phyloP scores from a whole-genome alignment of 2,888 invertebrate species.

The Pterostichus madidus region DNA sequence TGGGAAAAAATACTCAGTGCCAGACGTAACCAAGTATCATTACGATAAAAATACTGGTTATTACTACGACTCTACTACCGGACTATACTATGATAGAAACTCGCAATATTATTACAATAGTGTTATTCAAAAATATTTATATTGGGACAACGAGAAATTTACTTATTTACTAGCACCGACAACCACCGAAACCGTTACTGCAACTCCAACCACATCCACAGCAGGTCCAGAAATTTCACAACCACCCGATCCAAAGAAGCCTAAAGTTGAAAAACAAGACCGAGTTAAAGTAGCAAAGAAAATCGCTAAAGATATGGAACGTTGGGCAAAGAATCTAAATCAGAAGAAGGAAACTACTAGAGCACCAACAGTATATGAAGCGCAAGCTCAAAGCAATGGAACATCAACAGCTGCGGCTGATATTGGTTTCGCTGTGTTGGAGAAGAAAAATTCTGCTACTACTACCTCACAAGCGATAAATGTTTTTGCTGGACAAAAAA shows the following conservation, averaged over 20 bases:
- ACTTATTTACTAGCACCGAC: constrained; percentile 81
- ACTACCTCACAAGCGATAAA: constrained; percentile 58
- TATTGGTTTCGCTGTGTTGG: constrained; percentile 94
- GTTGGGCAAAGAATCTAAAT: constrained; percentile 98
- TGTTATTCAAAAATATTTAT: constrained; percentile 93
- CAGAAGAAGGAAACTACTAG: constrained; percentile 91
- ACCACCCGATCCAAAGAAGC: constrained; percentile 81
- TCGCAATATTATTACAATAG: constrained; percentile 98
- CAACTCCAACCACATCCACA: constrained; percentile 68
- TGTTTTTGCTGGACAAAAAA: constrained; percentile 53
- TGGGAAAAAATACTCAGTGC: constrained; percentile 85
- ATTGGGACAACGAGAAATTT: constrained; percentile 91
- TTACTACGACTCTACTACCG: constrained; percentile 95
- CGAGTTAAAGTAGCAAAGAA: constrained; percentile 98
- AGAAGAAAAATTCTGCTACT: constrained; percentile 82
- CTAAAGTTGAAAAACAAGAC: constrained; percentile 89
- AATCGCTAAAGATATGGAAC: constrained; percentile 96
- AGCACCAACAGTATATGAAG: constrained; percentile 67
- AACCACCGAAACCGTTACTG: constrained; percentile 71
- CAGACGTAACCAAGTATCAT: constrained; percentile 94
- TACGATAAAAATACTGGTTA: constrained; percentile 97
- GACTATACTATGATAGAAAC: constrained; percentile 96
- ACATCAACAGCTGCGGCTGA: constrained; percentile 90
- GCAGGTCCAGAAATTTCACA: constrained; percentile 68
- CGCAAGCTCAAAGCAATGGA: constrained; percentile 70